A percentile compares a stretch with the other conserved stretches of the same genome.
Evolutionary conservation across 2,113 vertebrate genomes (phyloP).

Genomic region (Ahaetulla prasina): DNA sequence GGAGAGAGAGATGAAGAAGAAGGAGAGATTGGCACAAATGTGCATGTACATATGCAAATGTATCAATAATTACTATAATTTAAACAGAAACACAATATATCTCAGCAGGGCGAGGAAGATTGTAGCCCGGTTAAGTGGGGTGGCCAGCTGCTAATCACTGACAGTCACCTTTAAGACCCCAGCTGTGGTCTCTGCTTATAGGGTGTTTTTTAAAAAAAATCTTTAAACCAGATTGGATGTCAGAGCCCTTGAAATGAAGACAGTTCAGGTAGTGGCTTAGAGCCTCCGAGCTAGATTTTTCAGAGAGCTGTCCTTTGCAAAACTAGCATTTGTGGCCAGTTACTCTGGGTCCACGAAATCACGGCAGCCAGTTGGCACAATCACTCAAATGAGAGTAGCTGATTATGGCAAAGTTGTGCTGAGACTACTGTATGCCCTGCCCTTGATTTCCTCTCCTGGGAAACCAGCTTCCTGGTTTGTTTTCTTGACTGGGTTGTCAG

Average conservation of each 20-base stretch:
- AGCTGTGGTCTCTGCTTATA: background rate
- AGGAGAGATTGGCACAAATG: background rate
- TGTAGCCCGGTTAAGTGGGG: background rate
- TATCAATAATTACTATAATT: background rate
- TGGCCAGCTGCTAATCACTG: background rate
- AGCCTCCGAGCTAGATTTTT: background rate
- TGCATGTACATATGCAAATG: background rate
- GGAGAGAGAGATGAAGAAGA: background rate
- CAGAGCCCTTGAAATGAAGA: background rate
- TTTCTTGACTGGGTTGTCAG: background rate
- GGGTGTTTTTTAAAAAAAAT: background rate
- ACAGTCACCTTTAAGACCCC: background rate
- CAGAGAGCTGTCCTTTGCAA: background rate
- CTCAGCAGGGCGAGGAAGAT: background rate
- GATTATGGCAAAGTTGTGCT: background rate
- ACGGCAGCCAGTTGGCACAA: background rate
- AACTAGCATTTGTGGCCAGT: background rate
- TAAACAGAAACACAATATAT: background rate
- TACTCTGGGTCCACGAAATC: background rate
- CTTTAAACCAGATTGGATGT: background rate
- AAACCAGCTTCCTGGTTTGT: background rate
- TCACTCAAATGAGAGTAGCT: background rate
- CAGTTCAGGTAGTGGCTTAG: background rate
- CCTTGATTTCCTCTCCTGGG: background rate
- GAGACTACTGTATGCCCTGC: background rate